phyloP scores from a whole-genome alignment of 2,888 invertebrate genomes.

The Pseudeuparius sepicola region DNA sequence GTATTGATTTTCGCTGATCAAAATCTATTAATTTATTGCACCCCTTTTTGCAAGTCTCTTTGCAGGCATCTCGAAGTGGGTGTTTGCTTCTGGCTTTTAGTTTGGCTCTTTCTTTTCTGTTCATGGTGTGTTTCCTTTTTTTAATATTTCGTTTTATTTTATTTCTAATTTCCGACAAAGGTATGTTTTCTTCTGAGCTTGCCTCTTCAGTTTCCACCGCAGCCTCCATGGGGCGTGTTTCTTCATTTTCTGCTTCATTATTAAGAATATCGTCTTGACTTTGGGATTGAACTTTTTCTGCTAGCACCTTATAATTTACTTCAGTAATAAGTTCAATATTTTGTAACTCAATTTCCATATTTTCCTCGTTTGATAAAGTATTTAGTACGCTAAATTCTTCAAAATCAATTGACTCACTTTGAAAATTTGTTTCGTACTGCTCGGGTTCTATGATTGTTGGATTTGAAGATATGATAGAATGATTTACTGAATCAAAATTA shows the following conservation, averaged over 20 bases:
- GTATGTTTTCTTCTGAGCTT: constrained; percentile 9
- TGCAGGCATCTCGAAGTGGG: no score
- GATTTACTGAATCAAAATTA: no score
- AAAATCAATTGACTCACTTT: constrained; percentile 4
- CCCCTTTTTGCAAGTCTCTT: constrained; percentile 11
- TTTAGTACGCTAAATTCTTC: constrained; percentile 3
- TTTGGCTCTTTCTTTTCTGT: constrained; percentile 8
- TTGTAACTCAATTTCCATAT: no score
- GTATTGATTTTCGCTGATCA: constrained; percentile 11
- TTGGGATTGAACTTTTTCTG: constrained; percentile 6
- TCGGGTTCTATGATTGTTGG: constrained; percentile 3
- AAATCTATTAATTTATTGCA: constrained; percentile 13
- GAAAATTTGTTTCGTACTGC: constrained; percentile 2
- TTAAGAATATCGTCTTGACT: not conserved
- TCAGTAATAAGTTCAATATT: constrained; percentile 7
- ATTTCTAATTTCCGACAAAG: constrained; percentile 11
- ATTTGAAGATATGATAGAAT: no score
- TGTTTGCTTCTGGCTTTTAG: constrained; percentile 4
- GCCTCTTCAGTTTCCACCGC: no score
- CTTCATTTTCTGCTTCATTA: constrained; percentile 1
- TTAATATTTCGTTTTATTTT: constrained; percentile 11
- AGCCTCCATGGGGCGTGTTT: no score
- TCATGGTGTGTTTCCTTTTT: constrained; percentile 9
- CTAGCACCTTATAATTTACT: constrained; percentile 5
- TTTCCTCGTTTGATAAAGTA: constrained; percentile 8